A percentile compares a stretch with the other conserved stretches of the same genome.
These are phyloP conservation scores for Leptosomus discolor DNA, from an alignment of 2,113 vertebrate species.

Conservation along the genomic window DNA sequence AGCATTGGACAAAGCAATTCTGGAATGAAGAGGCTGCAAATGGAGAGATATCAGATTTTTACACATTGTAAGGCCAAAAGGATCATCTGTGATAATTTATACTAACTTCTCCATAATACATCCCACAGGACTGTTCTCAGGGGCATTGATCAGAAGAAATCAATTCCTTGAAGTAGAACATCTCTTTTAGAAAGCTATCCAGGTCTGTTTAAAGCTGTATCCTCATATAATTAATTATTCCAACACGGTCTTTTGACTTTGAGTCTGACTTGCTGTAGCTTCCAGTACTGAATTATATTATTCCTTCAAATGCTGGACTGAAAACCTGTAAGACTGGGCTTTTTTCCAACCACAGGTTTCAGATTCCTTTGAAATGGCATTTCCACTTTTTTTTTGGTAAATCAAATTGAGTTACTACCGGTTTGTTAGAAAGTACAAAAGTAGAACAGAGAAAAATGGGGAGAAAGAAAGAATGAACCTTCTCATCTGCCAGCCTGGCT, in stretches of 20 bases:
- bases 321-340: background rate
- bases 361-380: background rate
- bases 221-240: background rate
- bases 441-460: background rate
- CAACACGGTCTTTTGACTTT: background rate
- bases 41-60: background rate
- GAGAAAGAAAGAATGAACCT: background rate
- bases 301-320: background rate
- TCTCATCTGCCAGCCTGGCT: background rate
- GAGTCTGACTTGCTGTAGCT: background rate
- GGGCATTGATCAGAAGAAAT: background rate
- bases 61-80: background rate
- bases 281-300: background rate
- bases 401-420: background rate
- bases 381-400: background rate
- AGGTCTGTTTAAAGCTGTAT: background rate
- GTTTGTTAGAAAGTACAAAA: background rate
- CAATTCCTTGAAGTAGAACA: background rate
- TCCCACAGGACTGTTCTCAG: background rate
- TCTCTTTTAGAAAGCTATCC: background rate
- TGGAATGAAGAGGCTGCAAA: background rate
- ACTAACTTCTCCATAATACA: background rate
- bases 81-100: background rate
- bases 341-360: background rate
- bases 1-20: background rate